These are phyloP conservation scores for Pseudomyrmex flavicornis DNA, from an alignment of 1,140 invertebrate species.

Conservation along the genomic window DNA sequence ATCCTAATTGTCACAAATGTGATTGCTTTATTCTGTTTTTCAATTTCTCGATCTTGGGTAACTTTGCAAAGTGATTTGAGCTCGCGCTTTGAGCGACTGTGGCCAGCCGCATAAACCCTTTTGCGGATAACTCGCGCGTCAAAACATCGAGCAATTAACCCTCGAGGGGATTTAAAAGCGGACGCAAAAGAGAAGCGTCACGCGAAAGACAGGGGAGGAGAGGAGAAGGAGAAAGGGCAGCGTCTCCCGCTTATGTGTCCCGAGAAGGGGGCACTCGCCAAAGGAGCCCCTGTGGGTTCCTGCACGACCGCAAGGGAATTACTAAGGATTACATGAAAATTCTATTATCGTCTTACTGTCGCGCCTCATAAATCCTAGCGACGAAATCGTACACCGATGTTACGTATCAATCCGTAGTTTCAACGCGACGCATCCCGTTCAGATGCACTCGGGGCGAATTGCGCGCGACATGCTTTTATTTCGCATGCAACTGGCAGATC, in stretches of 20 bases:
- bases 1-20: not conserved
- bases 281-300: conserved; percentile 69
- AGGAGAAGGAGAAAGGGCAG: not conserved
- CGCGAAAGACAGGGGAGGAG: not conserved
- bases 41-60: conserved; percentile 3
- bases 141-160: conserved; percentile 84
- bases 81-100: conserved; percentile 49
- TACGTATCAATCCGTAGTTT: conserved; percentile 72
- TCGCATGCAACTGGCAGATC: conserved; percentile 46
- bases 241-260: conserved; percentile 70
- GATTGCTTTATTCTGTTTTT: not conserved
- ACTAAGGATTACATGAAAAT: conserved; percentile 85
- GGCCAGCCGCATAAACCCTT: conserved; percentile 68
- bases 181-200: not conserved
- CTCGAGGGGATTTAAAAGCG: conserved; percentile 81
- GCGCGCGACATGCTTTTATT: conserved; percentile 45
- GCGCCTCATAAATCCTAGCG: conserved; percentile 24
- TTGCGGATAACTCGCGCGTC: conserved; percentile 79
- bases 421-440: conserved; percentile 15
- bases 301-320: conserved; percentile 82
- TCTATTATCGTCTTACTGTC: conserved; percentile 84
- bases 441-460: conserved; percentile 16
- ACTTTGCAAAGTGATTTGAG: conserved; percentile 59
- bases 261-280: conserved; percentile 55
- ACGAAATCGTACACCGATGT: conserved; percentile 66